Percentiles rank a stretch among this genome's conserved stretches.
Evolutionary conservation across 2,888 invertebrate genomes (phyloP).

Genomic region (Cephus nigrinus): DNA sequence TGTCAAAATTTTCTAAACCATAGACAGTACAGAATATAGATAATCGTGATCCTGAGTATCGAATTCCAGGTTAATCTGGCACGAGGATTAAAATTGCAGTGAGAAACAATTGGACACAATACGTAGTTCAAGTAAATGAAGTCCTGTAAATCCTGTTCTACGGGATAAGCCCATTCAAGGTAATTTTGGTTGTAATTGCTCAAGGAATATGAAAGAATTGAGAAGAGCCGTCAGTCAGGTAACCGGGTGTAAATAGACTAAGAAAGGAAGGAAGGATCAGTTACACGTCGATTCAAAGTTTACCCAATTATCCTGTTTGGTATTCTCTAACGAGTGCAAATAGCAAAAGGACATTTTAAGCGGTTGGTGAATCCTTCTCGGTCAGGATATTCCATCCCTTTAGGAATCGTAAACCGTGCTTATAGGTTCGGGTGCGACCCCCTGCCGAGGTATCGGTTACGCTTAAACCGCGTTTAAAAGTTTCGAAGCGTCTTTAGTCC

Average conservation of each 20-base stretch:
- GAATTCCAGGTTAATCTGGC: background rate
- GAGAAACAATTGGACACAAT: background rate
- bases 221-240: background rate
- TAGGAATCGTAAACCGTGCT: background rate
- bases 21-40: background rate
- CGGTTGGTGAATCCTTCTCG: background rate
- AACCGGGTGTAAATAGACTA: background rate
- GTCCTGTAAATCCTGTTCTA: background rate
- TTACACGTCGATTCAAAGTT: background rate
- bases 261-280: background rate
- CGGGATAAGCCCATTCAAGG: background rate
- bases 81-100: background rate
- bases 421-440: conserved; percentile 32
- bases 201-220: background rate
- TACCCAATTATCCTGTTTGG: background rate
- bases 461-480: conserved; percentile 63
- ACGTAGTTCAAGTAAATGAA: background rate
- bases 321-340: background rate
- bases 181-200: background rate
- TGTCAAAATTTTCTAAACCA: background rate
- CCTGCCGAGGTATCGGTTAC: conserved; percentile 64
- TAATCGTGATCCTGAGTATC: background rate
- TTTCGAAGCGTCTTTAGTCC: conserved; percentile 33
- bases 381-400: background rate
- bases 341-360: background rate